phyloP scores from a whole-genome alignment of 2,113 vertebrate species.

The Spea multiplicata region DNA sequence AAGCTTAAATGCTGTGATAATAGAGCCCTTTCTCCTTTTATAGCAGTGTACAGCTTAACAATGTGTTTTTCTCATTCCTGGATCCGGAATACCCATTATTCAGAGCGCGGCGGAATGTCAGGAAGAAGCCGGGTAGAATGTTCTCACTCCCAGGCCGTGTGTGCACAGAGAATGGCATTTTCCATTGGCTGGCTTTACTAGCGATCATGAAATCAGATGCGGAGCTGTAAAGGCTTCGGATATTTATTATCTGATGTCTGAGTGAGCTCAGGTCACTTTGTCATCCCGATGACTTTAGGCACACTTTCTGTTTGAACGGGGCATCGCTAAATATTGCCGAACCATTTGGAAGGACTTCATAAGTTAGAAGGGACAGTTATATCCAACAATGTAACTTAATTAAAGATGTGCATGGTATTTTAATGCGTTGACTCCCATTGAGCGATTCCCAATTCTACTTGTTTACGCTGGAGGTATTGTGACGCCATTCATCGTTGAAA shows the following conservation, averaged over 20 bases:
- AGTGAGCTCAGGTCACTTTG: conserved; percentile 25
- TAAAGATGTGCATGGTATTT: too few relatives aligned
- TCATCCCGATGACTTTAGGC: conserved; percentile 17
- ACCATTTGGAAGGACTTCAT: too few relatives aligned
- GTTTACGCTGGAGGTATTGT: too few relatives aligned
- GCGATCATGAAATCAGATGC: conserved; percentile 10
- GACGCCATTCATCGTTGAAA: too few relatives aligned
- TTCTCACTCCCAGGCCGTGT: neutral
- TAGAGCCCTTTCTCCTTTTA: neutral
- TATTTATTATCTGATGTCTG: neutral
- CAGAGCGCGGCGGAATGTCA: neutral
- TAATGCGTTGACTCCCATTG: too few relatives aligned
- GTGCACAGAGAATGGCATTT: conserved; percentile 22
- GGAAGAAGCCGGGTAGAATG: neutral
- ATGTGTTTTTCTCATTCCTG: too few relatives aligned
- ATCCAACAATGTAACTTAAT: too few relatives aligned
- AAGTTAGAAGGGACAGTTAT: too few relatives aligned
- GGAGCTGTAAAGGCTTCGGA: neutral
- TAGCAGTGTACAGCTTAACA: neutral
- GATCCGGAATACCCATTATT: neutral
- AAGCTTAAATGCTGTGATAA: neutral
- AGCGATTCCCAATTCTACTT: too few relatives aligned
- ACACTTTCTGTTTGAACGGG: conserved; percentile 9
- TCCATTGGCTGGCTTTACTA: conserved; percentile 14
- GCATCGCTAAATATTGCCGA: too few relatives aligned